Base-by-base conservation (phyloP, 1,140 invertebrate species). In the Cyrtorhinus lividipennis region DNA sequence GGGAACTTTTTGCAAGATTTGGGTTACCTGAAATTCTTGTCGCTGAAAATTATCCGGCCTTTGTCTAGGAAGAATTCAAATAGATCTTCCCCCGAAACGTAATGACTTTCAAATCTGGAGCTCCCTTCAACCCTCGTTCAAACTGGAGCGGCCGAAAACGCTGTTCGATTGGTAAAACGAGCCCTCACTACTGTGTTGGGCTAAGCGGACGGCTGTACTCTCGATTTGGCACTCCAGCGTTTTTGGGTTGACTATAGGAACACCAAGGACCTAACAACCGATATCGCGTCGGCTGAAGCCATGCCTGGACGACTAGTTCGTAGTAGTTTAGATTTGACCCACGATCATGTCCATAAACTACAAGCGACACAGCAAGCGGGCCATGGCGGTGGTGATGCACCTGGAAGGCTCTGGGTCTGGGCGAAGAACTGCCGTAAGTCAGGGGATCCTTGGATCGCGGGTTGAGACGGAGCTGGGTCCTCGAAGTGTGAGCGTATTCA, bases 261-360 rank as follows among this genome's bases (percentile, higher is more conserved):
- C 38, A 44, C 38, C 8, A 44, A 44, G 38, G 8, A 44, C 38
- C 8, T n/a, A n/a, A 44, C 38, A n/a, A 44, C 38, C n/a, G 38
- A n/a, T 44, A 44, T 66, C 62, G 53, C 23, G 24, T 13, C 22
- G 25, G 38, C 59, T 60, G 18, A 46, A n/a, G n/a, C n/a, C n/a
- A n/a, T n/a, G n/a, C n/a, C 38, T 18, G 22, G 62, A n/a, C 46
- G 61, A 2, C 27, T 46, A 15, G 22, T 13, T 13, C 24, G 38
- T 10, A 44, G n/a, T 44, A 10, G 38, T 44, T 44, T 44, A 8
- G 38, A 44, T 44, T n/a, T 44, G n/a, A 44, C 38, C n/a, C 38
- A 44, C 8, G 38, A 44, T 44, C 38, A 44, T 44, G 38, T 44
- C n/a, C 38, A 10, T 8, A 8, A 44, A 10, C n/a, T n/a, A n/a